Base-by-base conservation (phyloP, 2,797 vertebrate genomes). In the Cuniculus paca region DNA sequence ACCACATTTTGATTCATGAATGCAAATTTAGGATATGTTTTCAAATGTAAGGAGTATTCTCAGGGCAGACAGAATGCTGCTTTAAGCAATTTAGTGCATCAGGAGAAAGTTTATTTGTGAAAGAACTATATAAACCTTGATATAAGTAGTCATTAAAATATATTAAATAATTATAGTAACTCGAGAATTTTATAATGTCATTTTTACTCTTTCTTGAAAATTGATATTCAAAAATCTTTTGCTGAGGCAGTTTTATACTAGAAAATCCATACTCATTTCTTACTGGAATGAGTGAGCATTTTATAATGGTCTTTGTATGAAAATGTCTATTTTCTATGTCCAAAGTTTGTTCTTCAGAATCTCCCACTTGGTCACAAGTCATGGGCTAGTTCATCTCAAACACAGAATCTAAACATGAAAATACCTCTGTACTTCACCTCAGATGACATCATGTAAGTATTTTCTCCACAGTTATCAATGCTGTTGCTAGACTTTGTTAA, bases 1-100 rank as follows among this genome's bases (percentile, higher is more conserved):
- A 77, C 91, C 52, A n/a, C 63, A 42, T 92, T 95, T 95, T 70
- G 52, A 68, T 84, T 90, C 79, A 45, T 60, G 75, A 77, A 92
- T 88, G 75, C 56, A 93, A 88, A 94, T 74, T 28, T 3, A 28
- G 54, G 39, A 9, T 85, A 20, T 58, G 74, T 88, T 92, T 96
- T 83, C 42, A 63, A 63, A 50, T 5, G 31, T 50, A 79, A 61
- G 28, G 16, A 77, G 48, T 88, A 19, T 88, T 94, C 36, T 72
- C 20, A 65, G 63, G 58, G 80, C 54, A 88, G 56, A 93, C 89
- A 72, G 58, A 48, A 58, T 28, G 34, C 54, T 61, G n/a, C 80
- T 78, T 72, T 50, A 58, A 77, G 85, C 90, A 79, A 65, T 60
- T 92, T 72, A 39, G 63, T 92, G 36, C 52, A 48, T 65, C 9